Conservation (phyloP, 1,140 invertebrate genomes). For the Drosophila tsacasi region DNA sequence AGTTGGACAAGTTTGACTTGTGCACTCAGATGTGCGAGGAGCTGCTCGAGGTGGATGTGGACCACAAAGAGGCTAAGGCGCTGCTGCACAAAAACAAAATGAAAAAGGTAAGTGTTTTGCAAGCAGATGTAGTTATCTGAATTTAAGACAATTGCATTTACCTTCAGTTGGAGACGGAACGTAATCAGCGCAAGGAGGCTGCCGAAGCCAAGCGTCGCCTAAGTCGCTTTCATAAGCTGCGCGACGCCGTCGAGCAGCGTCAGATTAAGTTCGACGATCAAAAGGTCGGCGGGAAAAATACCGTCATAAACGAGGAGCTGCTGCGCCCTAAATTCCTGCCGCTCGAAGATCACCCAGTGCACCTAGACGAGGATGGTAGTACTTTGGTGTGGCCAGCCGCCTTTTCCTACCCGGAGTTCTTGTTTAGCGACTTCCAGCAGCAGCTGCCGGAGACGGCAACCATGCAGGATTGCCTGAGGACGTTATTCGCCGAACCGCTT, state of each 20-base stretch:
- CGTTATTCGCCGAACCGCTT: conserved; percentile 90
- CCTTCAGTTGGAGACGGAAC: conserved; percentile 86
- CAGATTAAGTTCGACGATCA: conserved; percentile 86
- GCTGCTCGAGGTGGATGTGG: conserved; percentile 87
- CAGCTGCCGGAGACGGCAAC: conserved; percentile 90
- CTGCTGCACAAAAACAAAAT: conserved; percentile 87
- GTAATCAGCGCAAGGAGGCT: conserved; percentile 88
- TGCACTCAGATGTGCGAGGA: conserved; percentile 91
- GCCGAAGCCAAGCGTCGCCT: conserved; percentile 86
- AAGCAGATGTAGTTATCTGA: not conserved
- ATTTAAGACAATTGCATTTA: not conserved
- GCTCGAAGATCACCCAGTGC: conserved; percentile 75
- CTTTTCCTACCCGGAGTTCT: conserved; percentile 93
- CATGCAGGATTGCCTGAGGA: conserved; percentile 90
- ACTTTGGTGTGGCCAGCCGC: conserved; percentile 92
- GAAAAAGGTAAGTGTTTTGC: conserved; percentile 79
- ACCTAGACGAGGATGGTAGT: conserved; percentile 84
- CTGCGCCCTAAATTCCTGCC: conserved; percentile 85
- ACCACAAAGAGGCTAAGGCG: conserved; percentile 87
- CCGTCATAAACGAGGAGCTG: conserved; percentile 79
- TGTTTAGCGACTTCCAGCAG: conserved; percentile 90
- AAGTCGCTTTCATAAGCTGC: conserved; percentile 83
- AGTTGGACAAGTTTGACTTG: conserved; percentile 90
- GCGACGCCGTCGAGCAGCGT: conserved; percentile 86
- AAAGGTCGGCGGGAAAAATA: conserved; percentile 73